These are phyloP conservation scores for Poecilobothrus nobilitatus DNA, from an alignment of 2,888 invertebrate genomes.

Conservation along the genomic window DNA sequence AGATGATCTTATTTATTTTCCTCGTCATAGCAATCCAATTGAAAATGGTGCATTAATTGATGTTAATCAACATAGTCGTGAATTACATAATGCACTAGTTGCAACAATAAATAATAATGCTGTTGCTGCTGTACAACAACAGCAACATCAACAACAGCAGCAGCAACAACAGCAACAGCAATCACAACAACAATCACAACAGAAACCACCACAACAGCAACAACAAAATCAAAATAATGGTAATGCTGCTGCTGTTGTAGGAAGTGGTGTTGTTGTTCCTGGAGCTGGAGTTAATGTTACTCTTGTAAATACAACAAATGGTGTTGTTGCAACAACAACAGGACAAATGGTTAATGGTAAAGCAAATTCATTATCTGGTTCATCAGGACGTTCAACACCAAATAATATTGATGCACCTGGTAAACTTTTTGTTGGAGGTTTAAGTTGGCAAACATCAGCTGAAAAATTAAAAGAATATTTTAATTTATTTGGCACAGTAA, in stretches of 20 bases:
- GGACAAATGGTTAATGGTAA: constrained; percentile 21
- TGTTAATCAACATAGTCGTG: constrained; percentile 40
- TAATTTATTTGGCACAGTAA: constrained; percentile 83
- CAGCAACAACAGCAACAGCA: constrained; percentile 24
- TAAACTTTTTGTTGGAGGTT: constrained; percentile 83
- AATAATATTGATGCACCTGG: constrained; percentile 65
- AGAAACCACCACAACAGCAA: constrained; percentile 23
- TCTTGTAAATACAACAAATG: constrained; percentile 25
- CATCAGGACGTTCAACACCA: constrained; percentile 70
- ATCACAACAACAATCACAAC: constrained; percentile 24
- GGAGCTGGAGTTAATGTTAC: constrained; percentile 26
- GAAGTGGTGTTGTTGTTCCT: constrained; percentile 23
- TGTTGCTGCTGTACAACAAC: constrained; percentile 43
- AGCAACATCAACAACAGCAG: constrained; percentile 31
- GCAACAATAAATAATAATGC: constrained; percentile 45
- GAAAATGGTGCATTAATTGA: constrained; percentile 40
- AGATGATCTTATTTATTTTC: constrained; percentile 25
- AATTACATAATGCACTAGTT: constrained; percentile 44
- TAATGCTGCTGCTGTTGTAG: constrained; percentile 24
- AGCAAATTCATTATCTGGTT: constrained; percentile 51
- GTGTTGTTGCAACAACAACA: constrained; percentile 20
- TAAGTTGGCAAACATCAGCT: constrained; percentile 88
- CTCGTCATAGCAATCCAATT: constrained; percentile 50
- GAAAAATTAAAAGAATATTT: constrained; percentile 90
- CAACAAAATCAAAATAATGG: constrained; percentile 22